Percentiles rank a stretch among this genome's conserved stretches.
Evolutionary conservation across 2,888 invertebrate species (phyloP).

Genomic region (Acholoe squamosa): DNA sequence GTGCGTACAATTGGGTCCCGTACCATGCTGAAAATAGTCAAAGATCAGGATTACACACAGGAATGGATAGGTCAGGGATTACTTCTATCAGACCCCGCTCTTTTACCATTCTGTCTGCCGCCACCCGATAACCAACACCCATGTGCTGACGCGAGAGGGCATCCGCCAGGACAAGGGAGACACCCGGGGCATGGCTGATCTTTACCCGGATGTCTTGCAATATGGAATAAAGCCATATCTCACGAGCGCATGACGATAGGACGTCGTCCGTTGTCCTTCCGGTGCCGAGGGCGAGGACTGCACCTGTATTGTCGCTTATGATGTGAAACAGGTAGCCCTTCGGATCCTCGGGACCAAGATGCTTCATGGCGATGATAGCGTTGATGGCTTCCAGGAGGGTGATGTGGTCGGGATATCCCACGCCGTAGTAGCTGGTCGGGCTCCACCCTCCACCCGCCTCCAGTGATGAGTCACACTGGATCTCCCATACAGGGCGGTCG

Average conservation of each 20-base stretch:
- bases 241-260: neutral
- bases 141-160: neutral
- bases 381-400: neutral
- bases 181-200: neutral
- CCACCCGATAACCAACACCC: too few relatives aligned
- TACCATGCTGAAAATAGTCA: too few relatives aligned
- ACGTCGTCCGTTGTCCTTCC: neutral
- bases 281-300: neutral
- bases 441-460: neutral
- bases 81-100: too few relatives aligned
- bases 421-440: neutral
- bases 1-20: too few relatives aligned
- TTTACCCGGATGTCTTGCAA: neutral
- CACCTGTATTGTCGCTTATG: neutral
- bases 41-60: too few relatives aligned
- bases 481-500: neutral
- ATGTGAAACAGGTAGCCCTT: neutral
- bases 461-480: neutral
- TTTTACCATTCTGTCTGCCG: too few relatives aligned
- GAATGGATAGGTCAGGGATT: too few relatives aligned
- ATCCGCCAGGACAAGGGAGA: neutral
- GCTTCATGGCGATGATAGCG: neutral
- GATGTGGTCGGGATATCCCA: neutral
- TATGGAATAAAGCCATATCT: neutral
- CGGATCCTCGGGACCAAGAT: neutral